These are phyloP conservation scores for Neotoxoptera formosana DNA, from an alignment of 1,140 invertebrate genomes.

Conservation along the genomic window DNA sequence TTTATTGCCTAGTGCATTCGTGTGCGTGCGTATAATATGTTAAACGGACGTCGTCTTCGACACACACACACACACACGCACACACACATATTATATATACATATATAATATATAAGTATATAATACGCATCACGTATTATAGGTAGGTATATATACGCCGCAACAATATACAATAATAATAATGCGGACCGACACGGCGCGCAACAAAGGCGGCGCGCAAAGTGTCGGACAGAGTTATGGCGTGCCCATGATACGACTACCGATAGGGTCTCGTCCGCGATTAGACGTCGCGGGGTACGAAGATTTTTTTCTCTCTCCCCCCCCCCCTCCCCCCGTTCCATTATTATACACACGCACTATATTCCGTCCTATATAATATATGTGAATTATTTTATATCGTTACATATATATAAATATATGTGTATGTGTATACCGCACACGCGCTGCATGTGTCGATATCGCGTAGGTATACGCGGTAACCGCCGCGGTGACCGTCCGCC, in stretches of 20 bases:
- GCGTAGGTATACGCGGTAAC: neutral
- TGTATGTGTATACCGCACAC: neutral
- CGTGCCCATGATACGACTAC: conserved; percentile 43
- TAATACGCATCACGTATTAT: no score
- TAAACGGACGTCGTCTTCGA: conserved; percentile 25
- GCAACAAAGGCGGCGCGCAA: conserved; percentile 48
- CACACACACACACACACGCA: neutral
- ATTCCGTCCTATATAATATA: neutral
- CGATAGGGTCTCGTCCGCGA: conserved; percentile 45
- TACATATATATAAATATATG: neutral
- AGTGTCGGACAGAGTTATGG: conserved; percentile 47
- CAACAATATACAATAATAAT: conserved; percentile 46
- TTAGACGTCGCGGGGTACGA: neutral
- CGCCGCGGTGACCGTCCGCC: neutral
- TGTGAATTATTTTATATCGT: no score
- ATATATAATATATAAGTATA: no score
- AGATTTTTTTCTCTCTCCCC: neutral
- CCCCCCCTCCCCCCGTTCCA: neutral
- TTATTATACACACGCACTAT: no score
- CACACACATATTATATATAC: no score
- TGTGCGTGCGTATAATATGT: neutral
- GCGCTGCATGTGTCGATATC: neutral
- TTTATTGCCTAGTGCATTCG: neutral
- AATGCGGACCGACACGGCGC: neutral
- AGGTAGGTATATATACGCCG: neutral